These are phyloP conservation scores for Artemisiospiza belli DNA, from an alignment of 2,113 vertebrate genomes.

Conservation along the genomic window DNA sequence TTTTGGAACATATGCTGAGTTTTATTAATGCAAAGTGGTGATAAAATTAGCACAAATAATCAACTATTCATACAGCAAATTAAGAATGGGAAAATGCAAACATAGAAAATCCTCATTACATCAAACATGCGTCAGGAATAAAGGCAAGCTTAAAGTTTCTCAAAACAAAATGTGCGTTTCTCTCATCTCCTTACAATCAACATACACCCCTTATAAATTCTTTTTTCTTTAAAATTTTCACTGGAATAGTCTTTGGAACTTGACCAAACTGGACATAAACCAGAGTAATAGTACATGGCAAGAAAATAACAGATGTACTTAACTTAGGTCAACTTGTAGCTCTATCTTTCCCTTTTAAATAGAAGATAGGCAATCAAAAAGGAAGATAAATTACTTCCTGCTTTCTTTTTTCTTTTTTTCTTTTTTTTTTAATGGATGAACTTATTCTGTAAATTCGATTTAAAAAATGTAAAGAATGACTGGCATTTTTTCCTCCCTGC, in stretches of 20 bases:
- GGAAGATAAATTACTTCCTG: conserved; percentile 18
- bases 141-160: not conserved
- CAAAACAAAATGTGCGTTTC: not conserved
- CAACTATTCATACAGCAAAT: not conserved
- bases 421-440: not conserved
- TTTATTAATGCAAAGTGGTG: not conserved
- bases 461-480: conserved; percentile 9
- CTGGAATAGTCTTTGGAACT: not conserved
- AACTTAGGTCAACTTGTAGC: not conserved
- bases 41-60: not conserved
- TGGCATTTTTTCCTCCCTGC: not conserved
- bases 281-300: not conserved
- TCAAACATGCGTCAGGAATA: not conserved
- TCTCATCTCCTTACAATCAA: not conserved
- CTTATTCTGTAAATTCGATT: not conserved
- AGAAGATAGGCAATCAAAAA: not conserved
- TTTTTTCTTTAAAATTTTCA: not conserved
- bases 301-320: conserved; percentile 17
- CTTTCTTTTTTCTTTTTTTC: not conserved
- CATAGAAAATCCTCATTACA: not conserved
- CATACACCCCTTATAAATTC: not conserved
- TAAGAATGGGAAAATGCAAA: not conserved
- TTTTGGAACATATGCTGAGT: not conserved
- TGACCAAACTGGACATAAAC: not conserved
- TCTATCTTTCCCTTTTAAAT: conserved; percentile 8